A percentile compares a stretch with the other conserved stretches of the same genome.
Conservation (phyloP, 2,113 vertebrate species). For the Hirundichthys speculiger region DNA sequence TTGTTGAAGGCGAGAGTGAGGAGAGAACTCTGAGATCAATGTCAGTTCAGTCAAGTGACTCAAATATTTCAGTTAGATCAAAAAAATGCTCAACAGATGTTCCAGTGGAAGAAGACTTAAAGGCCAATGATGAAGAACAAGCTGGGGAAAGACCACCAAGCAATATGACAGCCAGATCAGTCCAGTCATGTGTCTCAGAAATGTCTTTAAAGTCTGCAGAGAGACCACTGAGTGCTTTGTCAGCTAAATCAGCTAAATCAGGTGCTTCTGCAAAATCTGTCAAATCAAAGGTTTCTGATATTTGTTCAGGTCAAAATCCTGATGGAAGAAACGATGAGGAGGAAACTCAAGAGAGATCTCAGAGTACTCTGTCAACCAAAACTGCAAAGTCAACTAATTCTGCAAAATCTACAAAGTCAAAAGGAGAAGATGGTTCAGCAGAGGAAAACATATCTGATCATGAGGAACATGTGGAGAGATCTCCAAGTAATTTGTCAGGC, state of each 20-base stretch:
- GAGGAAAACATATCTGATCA: constrained; percentile 4
- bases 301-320: not conserved
- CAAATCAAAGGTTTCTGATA: constrained; percentile 33
- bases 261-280: constrained; percentile 36
- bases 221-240: constrained; percentile 42
- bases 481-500: constrained; percentile 39
- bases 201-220: constrained; percentile 34
- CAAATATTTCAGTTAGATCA: constrained; percentile 28
- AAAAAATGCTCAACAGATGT: constrained; percentile 27
- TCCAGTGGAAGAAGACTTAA: not conserved
- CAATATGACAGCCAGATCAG: constrained; percentile 57
- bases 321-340: constrained; percentile 6
- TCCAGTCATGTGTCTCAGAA: constrained; percentile 55
- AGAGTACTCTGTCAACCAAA: constrained; percentile 48
- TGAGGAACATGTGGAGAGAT: constrained; percentile 16
- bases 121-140: not conserved
- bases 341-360: constrained; percentile 34
- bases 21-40: constrained; percentile 3
- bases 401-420: constrained; percentile 44
- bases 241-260: constrained; percentile 31
- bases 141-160: constrained; percentile 36
- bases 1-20: constrained; percentile 20
- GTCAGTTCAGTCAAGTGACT: constrained; percentile 42
- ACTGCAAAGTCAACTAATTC: constrained; percentile 33
- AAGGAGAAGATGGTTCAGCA: not conserved